phyloP scores from a whole-genome alignment of 2,888 invertebrate genomes.

The Caenorhabditis sinica region DNA sequence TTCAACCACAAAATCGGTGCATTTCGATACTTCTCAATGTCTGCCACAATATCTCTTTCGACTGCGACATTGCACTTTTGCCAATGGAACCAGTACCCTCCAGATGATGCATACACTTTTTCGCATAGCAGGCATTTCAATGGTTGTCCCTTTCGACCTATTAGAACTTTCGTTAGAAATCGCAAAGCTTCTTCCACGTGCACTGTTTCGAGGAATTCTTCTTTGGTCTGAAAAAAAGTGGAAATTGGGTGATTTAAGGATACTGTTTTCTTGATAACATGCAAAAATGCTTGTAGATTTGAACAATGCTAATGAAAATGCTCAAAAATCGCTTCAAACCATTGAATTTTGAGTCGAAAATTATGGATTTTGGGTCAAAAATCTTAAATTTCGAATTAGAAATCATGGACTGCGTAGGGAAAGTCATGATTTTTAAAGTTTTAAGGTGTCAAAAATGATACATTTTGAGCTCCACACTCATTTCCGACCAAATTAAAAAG shows the following conservation, averaged over 20 bases:
- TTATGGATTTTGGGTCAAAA: too few species aligned
- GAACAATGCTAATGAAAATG: too few species aligned
- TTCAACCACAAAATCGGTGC: slow-evolving; percentile 46
- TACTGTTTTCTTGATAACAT: too few species aligned
- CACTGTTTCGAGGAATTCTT: slow-evolving; percentile 16
- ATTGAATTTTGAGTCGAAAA: too few species aligned
- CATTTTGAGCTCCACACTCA: too few species aligned
- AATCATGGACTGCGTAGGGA: too few species aligned
- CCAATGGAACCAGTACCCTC: slow-evolving; percentile 37
- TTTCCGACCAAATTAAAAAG: too few species aligned
- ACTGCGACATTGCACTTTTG: slow-evolving; percentile 33
- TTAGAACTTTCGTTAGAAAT: slow-evolving; percentile 29
- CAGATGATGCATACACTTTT: slow-evolving; percentile 20
- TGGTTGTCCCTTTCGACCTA: slow-evolving; percentile 6
- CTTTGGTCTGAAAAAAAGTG: slow-evolving; percentile 42
- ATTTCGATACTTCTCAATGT: neutral
- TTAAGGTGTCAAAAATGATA: too few species aligned
- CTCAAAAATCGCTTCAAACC: too few species aligned
- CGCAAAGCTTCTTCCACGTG: neutral
- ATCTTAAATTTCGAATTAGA: too few species aligned
- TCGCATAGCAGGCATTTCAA: slow-evolving; percentile 47
- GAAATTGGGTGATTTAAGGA: neutral
- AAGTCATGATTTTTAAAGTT: too few species aligned
- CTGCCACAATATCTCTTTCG: neutral
- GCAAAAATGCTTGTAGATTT: too few species aligned